Percentiles rank a stretch among this genome's conserved stretches.
phyloP scores from a whole-genome alignment of 2,113 vertebrate genomes.

The Tupaia chinensis region DNA sequence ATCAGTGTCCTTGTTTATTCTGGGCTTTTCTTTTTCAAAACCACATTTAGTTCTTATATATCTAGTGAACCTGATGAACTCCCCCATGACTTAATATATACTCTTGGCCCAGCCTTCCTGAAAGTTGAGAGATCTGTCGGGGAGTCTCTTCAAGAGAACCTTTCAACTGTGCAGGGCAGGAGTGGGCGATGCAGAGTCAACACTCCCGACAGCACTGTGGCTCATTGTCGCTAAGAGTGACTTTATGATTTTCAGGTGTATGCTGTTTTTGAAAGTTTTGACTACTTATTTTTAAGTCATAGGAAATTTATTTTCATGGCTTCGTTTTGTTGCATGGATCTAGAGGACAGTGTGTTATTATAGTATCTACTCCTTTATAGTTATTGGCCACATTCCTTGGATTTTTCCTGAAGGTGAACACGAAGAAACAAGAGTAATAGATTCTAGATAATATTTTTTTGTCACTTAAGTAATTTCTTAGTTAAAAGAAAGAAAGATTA shows the following conservation, averaged over 20 bases:
- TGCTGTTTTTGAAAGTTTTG: neutral
- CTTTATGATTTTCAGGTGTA: neutral
- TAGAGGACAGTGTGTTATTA: neutral
- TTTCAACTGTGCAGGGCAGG: accelerated
- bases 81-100: neutral
- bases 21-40: neutral
- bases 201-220: accelerated
- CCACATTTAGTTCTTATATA: neutral
- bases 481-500: neutral
- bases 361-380: neutral
- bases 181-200: accelerated
- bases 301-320: neutral
- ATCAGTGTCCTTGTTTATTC: neutral
- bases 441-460: neutral
- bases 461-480: neutral
- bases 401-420: neutral
- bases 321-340: neutral
- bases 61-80: neutral
- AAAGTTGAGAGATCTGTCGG: neutral
- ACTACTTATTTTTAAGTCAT: neutral
- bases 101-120: accelerated
- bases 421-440: neutral
- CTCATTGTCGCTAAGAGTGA: neutral
- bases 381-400: neutral
- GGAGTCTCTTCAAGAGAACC: neutral